Percentiles rank a stretch among this genome's conserved stretches.
These are phyloP conservation scores for Acleris sparsana DNA, from an alignment of 2,888 invertebrate genomes.

Conservation along the genomic window DNA sequence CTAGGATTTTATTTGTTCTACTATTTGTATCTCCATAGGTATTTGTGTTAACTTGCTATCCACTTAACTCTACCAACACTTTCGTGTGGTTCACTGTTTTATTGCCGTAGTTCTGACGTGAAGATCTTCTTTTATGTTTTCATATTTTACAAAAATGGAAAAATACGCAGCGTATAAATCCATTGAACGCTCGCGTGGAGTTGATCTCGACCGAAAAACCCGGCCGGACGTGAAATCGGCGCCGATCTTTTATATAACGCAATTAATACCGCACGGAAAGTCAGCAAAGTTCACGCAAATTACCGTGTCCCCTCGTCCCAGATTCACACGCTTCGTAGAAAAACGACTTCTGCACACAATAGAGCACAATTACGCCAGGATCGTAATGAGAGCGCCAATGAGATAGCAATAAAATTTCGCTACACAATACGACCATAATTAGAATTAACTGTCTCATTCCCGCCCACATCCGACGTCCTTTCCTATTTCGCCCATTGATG, in stretches of 20 bases:
- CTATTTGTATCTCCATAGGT: constrained; percentile 18
- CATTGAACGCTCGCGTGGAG: constrained; percentile 35
- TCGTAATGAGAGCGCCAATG: constrained; percentile 77
- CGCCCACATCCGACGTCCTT: constrained; percentile 74
- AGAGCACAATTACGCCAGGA: constrained; percentile 70
- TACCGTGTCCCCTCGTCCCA: constrained; percentile 60
- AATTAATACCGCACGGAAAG: constrained; percentile 47
- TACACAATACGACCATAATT: constrained; percentile 79
- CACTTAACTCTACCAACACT: constrained; percentile 9
- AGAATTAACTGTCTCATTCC: constrained; percentile 81
- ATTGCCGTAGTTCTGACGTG: constrained; percentile 13
- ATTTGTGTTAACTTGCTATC: constrained; percentile 15
- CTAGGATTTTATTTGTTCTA: constrained; percentile 21
- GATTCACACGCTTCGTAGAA: constrained; percentile 76
- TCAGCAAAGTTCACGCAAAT: constrained; percentile 60
- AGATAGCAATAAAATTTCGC: constrained; percentile 81
- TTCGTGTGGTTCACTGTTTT: not conserved
- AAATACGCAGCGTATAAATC: constrained; percentile 25
- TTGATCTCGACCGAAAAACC: constrained; percentile 35
- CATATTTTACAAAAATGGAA: constrained; percentile 30
- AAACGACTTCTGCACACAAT: constrained; percentile 72
- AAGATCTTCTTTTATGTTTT: constrained; percentile 16
- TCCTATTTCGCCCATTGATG: constrained; percentile 58
- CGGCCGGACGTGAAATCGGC: constrained; percentile 22
- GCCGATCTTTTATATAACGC: constrained; percentile 37